Evolutionary conservation across 2,113 vertebrate species (phyloP).

Genomic region (Nothobranchius kuhntae): DNA sequence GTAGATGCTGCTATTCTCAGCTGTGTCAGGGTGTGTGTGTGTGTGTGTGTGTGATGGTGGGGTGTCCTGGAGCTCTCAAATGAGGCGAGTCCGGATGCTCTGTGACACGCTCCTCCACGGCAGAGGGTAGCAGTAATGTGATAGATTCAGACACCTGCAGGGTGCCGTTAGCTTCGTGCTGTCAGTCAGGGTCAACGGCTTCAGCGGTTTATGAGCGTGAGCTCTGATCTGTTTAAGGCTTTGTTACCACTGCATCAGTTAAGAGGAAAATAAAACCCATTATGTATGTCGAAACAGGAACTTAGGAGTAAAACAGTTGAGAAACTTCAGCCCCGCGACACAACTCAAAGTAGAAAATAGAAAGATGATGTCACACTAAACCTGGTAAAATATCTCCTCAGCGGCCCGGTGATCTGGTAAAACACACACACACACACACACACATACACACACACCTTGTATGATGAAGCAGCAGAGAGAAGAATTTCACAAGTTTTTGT

Average conservation of each 20-base stretch:
- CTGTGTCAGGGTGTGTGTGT: background rate
- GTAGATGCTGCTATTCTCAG: constrained; percentile 62
- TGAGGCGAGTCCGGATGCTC: constrained; percentile 54
- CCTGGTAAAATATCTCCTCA: background rate
- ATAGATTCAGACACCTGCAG: constrained; percentile 52
- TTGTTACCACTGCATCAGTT: constrained; percentile 39
- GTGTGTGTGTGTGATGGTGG: background rate
- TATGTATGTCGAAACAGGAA: constrained; percentile 15
- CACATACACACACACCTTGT: too few species aligned
- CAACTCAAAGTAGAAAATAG: background rate
- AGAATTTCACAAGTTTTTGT: too few species aligned
- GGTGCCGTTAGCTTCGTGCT: constrained; percentile 42
- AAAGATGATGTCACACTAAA: constrained; percentile 1
- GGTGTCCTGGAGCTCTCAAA: constrained; percentile 33
- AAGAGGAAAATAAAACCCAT: constrained; percentile 3
- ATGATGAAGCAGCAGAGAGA: too few species aligned
- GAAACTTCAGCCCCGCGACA: constrained; percentile 12
- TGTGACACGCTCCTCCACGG: constrained; percentile 55
- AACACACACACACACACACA: too few species aligned
- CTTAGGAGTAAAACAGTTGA: constrained; percentile 12
- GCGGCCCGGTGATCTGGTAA: background rate
- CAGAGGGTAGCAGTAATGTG: constrained; percentile 24
- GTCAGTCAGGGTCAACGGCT: constrained; percentile 49
- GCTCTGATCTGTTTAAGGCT: constrained; percentile 38
- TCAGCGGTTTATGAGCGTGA: constrained; percentile 13